Evolutionary conservation across 2,113 vertebrate genomes (phyloP).

Genomic region (Anolis sagrei): DNA sequence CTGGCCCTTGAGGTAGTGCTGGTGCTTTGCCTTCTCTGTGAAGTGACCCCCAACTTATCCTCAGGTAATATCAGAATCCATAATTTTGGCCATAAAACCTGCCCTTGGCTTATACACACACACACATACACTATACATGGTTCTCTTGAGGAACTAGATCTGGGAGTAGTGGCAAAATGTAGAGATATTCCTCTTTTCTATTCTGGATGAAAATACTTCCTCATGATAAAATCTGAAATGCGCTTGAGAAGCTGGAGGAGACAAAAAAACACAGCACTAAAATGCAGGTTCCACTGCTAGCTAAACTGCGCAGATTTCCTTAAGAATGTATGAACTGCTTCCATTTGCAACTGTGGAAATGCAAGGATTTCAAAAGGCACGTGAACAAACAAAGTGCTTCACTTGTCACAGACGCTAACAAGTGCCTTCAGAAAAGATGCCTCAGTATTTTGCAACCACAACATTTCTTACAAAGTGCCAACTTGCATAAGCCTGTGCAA

Average conservation of each 20-base stretch:
- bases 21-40: too few relatives aligned
- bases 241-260: background rate
- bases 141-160: too few relatives aligned
- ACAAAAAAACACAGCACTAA: background rate
- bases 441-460: slow-evolving; percentile 58
- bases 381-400: slow-evolving; percentile 48
- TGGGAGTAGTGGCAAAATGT: too few relatives aligned
- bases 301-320: too few relatives aligned
- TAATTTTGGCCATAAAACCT: too few relatives aligned
- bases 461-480: slow-evolving; percentile 40
- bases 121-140: too few relatives aligned
- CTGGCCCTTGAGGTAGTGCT: too few relatives aligned
- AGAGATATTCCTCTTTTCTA: background rate
- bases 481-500: slow-evolving; percentile 59
- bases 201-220: background rate
- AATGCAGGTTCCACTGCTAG: background rate
- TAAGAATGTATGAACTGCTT: slow-evolving; percentile 7
- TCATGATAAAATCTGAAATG: background rate
- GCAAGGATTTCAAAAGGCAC: slow-evolving; percentile 35
- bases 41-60: too few relatives aligned
- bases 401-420: slow-evolving; percentile 35
- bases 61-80: too few relatives aligned
- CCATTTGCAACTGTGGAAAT: slow-evolving; percentile 18
- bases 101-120: too few relatives aligned
- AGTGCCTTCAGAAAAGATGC: slow-evolving; percentile 46